Evolutionary conservation across 2,888 invertebrate genomes (phyloP), one percentile per base, ranked within the genome.

Genomic region (Norana najaformis): DNA sequence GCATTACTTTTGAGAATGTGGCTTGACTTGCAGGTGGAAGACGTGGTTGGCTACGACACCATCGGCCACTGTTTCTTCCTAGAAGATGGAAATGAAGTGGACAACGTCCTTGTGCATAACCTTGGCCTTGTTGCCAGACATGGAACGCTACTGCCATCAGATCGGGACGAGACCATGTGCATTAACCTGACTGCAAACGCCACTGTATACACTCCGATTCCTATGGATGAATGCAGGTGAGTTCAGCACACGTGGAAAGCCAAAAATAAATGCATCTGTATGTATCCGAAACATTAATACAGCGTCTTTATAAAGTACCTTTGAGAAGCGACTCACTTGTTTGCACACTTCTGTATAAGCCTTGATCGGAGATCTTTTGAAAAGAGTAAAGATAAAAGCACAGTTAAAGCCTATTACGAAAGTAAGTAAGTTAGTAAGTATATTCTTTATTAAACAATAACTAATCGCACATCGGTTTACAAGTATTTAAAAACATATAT

Each of bases 11-110:
- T 53, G 53, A 23, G 23, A 53, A 35, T 83, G 83, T 36, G 85
- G 14, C n/a, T 85, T 85, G 35, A 35, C 18, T 6, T 90, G 37
- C 18, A 93, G 93, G 93, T 94, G 53, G 92, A 92, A 88, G 93
- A 93, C 90, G 94, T 93, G 90, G 93, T 93, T 35, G 93, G 93
- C 47, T 94, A 93, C 92, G 91, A 93, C 89, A 92, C 92, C 90
- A 91, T 93, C 89, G 94, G 94, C 5, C 94, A 94, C 89, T 93
- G 93, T 18, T 93, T 93, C 91, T 94, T 94, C 91, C 90, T 94
- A 82, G 94, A 94, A 91, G 94, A 94, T 91, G 94, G 94, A n/a
- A 93, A 93, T 37, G 94, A 94, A 91, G 91, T 92, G 90, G 85
- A 91, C 90, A 93, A 93, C 90, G 89, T 91, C 4, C 90, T 93